Percentiles rank a stretch among this genome's conserved stretches.
Evolutionary conservation across 2,113 vertebrate genomes (phyloP).

Genomic region (Neofelis nebulosa): DNA sequence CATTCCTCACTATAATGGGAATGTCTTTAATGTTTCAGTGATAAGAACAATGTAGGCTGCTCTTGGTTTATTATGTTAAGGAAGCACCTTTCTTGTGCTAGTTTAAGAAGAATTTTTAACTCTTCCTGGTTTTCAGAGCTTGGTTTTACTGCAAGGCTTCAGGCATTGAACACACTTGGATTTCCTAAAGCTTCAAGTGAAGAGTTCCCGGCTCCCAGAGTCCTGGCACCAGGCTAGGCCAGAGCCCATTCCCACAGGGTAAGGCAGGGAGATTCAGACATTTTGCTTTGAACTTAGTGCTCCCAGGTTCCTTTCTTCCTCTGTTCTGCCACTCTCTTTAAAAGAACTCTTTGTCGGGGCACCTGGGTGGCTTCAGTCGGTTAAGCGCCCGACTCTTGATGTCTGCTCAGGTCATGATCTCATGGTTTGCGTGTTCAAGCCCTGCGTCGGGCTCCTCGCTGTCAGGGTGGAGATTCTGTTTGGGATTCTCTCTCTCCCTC

Average conservation of each 20-base stretch:
- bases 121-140: background rate
- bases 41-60: background rate
- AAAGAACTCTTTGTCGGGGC: background rate
- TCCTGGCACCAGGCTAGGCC: background rate
- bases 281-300: background rate
- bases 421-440: too few relatives aligned
- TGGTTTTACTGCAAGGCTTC: background rate
- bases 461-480: too few relatives aligned
- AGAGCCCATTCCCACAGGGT: background rate
- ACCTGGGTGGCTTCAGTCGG: too few relatives aligned
- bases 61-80: conserved; percentile 3
- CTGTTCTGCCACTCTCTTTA: background rate
- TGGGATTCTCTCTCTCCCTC: too few relatives aligned
- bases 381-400: too few relatives aligned
- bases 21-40: background rate
- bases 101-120: background rate
- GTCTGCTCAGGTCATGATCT: too few relatives aligned
- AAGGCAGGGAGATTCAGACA: background rate
- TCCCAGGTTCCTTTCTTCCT: background rate
- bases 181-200: background rate
- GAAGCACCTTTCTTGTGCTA: background rate
- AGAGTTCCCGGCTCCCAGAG: background rate
- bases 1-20: background rate
- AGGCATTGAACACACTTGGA: background rate
- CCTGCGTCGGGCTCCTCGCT: too few relatives aligned